Conservation (phyloP, 2,113 vertebrate genomes). For the Rissa tridactyla region DNA sequence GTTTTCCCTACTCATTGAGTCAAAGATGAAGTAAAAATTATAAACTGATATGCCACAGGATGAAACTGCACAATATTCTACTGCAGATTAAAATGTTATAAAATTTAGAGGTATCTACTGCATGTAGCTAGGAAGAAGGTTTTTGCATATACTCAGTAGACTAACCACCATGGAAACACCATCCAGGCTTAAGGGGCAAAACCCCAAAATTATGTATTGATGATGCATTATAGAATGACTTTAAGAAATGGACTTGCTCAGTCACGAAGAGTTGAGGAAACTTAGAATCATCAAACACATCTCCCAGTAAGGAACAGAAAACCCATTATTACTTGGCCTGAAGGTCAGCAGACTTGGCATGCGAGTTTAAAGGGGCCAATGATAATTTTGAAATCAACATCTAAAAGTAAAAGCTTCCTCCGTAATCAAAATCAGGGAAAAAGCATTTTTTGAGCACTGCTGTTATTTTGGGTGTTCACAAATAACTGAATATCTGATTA, state of each 20-base stretch:
- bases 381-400: background rate
- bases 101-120: background rate
- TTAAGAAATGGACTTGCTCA: background rate
- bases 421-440: background rate
- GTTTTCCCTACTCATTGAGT: background rate
- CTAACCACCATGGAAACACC: background rate
- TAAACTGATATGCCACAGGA: background rate
- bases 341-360: background rate
- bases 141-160: background rate
- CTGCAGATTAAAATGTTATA: background rate
- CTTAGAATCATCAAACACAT: background rate
- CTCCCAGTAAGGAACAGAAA: background rate
- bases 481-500: background rate
- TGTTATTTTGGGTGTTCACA: background rate
- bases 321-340: background rate
- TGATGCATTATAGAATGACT: background rate
- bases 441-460: background rate
- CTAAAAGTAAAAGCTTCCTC: background rate
- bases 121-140: background rate
- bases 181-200: background rate
- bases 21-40: background rate
- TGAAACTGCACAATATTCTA: background rate
- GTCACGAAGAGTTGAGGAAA: background rate
- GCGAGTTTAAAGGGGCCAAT: background rate
- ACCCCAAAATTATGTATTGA: background rate